Percentiles rank a stretch among this genome's conserved stretches.
Evolutionary conservation across 2,797 vertebrate species (phyloP).

Genomic region (Pseudopleuronectes americanus): DNA sequence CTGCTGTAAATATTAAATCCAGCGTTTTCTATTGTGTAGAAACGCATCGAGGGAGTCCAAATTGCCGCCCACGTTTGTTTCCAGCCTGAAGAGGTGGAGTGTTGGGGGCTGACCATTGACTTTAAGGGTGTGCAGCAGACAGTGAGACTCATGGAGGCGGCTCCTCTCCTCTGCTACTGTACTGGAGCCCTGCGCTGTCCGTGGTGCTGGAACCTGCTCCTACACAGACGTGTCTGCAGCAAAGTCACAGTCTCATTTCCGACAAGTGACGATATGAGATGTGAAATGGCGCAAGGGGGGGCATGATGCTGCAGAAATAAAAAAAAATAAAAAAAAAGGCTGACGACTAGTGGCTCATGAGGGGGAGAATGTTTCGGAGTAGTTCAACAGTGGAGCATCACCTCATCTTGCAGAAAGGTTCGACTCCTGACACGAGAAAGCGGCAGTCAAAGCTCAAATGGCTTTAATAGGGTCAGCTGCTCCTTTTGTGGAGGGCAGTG

Average conservation of each 20-base stretch:
- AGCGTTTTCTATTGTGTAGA: conserved; percentile 8
- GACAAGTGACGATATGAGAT: background rate
- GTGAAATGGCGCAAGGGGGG: conserved; percentile 28
- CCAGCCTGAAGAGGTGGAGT: conserved; percentile 35
- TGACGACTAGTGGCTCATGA: background rate
- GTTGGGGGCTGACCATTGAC: conserved; percentile 46
- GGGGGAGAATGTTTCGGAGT: conserved; percentile 1
- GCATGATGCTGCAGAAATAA: background rate
- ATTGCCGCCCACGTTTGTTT: conserved; percentile 57
- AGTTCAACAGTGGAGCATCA: conserved; percentile 2
- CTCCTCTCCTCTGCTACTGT: conserved; percentile 9
- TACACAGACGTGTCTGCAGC: background rate
- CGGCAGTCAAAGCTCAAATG: conserved; percentile 4
- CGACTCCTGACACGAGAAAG: conserved; percentile 2
- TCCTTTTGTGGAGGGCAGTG: background rate
- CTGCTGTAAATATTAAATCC: background rate
- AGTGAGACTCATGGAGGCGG: conserved; percentile 35
- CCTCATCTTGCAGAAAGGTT: too few relatives aligned
- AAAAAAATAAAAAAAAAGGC: background rate
- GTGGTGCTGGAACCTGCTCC: conserved; percentile 72
- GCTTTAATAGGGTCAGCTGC: background rate
- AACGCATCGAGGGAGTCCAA: conserved; percentile 11
- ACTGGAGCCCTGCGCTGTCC: conserved; percentile 65
- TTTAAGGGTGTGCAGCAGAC: conserved; percentile 43
- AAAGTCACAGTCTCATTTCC: background rate